phyloP scores from a whole-genome alignment of 2,113 vertebrate genomes.

The Coptodon rendalli region DNA sequence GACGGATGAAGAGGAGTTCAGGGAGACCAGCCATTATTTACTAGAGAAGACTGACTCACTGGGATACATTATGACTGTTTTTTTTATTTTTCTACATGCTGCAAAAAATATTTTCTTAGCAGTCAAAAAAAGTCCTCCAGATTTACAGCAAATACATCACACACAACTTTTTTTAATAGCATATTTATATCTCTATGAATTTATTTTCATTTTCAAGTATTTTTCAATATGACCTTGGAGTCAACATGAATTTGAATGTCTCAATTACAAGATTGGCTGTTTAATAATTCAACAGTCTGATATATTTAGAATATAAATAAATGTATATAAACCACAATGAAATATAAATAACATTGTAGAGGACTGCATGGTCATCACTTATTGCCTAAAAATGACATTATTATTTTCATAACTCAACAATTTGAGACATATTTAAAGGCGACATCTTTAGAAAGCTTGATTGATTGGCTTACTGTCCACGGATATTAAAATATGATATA shows the following conservation, averaged over 20 bases:
- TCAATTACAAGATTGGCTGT: not conserved
- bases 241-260: not conserved
- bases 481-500: not conserved
- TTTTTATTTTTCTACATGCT: not conserved
- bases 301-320: not conserved
- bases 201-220: not conserved
- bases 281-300: not conserved
- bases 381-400: not conserved
- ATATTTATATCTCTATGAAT: not conserved
- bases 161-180: not conserved
- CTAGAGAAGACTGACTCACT: not conserved
- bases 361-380: not conserved
- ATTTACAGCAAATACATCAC: not conserved
- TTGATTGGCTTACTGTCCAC: not conserved
- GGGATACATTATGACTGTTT: not conserved
- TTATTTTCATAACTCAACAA: not conserved
- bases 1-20: slow-evolving; percentile 19
- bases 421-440: not conserved
- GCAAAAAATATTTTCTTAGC: not conserved
- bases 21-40: slow-evolving; percentile 18
- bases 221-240: not conserved
- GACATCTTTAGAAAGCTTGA: not conserved
- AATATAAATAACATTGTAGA: not conserved
- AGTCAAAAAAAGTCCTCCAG: not conserved
- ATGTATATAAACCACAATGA: not conserved